phyloP scores from a whole-genome alignment of 1,140 invertebrate species.

The Linepithema humile region DNA sequence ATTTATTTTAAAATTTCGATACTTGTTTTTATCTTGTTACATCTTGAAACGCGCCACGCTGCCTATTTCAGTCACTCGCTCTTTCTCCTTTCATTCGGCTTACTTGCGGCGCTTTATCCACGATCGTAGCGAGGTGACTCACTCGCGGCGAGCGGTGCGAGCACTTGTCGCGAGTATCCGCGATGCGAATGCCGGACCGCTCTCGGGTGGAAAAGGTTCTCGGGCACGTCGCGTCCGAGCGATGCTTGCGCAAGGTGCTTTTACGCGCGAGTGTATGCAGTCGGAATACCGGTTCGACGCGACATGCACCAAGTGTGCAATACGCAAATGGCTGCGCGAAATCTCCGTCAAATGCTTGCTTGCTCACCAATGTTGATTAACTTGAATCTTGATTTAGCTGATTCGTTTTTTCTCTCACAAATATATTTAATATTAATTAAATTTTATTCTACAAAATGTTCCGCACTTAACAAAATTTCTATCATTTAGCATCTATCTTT shows the following conservation, averaged over 20 bases:
- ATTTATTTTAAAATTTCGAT: background rate
- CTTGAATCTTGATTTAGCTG: background rate
- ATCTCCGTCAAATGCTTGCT: conserved; percentile 25
- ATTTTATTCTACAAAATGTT: background rate
- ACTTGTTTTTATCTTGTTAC: conserved; percentile 3
- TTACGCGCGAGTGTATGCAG: conserved; percentile 51
- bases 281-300: conserved; percentile 37
- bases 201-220: conserved; percentile 54
- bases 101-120: conserved; percentile 51
- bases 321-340: background rate
- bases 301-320: conserved; percentile 12
- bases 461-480: no score
- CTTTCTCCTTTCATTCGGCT: background rate
- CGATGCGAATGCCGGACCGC: conserved; percentile 48
- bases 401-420: background rate
- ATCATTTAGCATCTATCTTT: no score
- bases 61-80: background rate
- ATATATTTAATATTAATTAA: background rate
- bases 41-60: background rate
- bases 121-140: conserved; percentile 61
- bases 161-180: conserved; percentile 66
- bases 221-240: conserved; percentile 38
- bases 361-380: background rate
- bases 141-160: conserved; percentile 59
- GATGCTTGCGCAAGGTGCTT: conserved; percentile 65